Evolutionary conservation across 2,797 vertebrate species (phyloP), one percentile per base, ranked within the genome.

Genomic region (Vespertilio murinus): DNA sequence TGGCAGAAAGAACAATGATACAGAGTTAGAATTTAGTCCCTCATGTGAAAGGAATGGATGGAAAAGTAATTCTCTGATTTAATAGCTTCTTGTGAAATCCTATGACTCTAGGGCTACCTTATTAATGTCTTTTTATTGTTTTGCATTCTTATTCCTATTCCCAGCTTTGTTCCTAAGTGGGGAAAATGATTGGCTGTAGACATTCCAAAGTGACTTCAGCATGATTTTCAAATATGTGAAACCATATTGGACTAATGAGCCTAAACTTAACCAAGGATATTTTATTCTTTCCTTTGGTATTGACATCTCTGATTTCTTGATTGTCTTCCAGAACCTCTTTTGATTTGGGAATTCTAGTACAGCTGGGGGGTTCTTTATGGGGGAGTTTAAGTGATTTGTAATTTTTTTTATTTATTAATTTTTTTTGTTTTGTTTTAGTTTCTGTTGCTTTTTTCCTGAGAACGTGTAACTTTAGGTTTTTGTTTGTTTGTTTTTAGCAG

Each of bases 121-220:
- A 33, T 71, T 54, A 73, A 93, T 38, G 52, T 61, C 33, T 69
- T 90, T 71, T 28, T 85, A 35, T 35, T 90, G 45, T 67, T 94
- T 85, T 47, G 3, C 23, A 30, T 93, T 94, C 85, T 83, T 77
- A 47, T 18, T 74, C 25, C 40, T 33, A 59, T 75, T 84, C 49
- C 30, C n/a, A 52, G 25, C 28, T 84, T 92, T 89, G 61, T 52
- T 91, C 64, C 47, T 93, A 67, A 75, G 3, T 74, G 54, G 84
- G 67, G n/a, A 45, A 83, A 93, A 78, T 45, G 23, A 84, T 38
- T 75, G 93, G 38, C 33, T 70, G 75, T 84, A 89, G 71, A 81
- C 75, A 86, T 92, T 88, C 94, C 90, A 85, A 88, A 65, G 90
- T 88, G 91, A 96, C 86, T 82, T 97, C 86, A 96, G 88, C 40